These are phyloP conservation scores for Callimorpha dominula DNA, from an alignment of 2,888 invertebrate genomes.

Conservation along the genomic window DNA sequence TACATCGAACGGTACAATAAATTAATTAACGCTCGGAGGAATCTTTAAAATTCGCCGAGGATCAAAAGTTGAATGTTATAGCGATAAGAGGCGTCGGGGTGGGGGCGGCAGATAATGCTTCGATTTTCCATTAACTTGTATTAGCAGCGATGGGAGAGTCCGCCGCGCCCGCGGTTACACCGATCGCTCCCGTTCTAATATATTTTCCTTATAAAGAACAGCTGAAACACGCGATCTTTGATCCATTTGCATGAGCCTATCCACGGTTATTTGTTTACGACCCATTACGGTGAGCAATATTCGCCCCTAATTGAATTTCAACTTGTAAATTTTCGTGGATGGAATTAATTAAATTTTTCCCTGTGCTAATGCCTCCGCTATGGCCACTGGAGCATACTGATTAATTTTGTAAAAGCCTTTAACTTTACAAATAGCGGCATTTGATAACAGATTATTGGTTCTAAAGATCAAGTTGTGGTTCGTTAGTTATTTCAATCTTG, in stretches of 20 bases:
- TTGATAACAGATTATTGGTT: conserved; percentile 61
- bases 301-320: conserved; percentile 80
- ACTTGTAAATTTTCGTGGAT: conserved; percentile 79
- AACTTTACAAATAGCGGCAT: conserved; percentile 67
- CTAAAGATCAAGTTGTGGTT: conserved; percentile 40
- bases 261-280: conserved; percentile 79
- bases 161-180: conserved; percentile 72
- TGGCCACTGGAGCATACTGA: conserved; percentile 64
- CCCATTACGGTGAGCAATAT: conserved; percentile 75
- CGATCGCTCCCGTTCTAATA: conserved; percentile 77
- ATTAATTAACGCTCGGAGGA: conserved; percentile 86
- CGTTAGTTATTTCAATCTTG: conserved; percentile 27
- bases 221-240: conserved; percentile 84
- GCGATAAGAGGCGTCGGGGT: conserved; percentile 53
- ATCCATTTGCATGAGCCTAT: conserved; percentile 81
- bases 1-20: conserved; percentile 84
- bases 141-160: conserved; percentile 82
- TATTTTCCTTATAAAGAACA: conserved; percentile 82
- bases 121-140: conserved; percentile 86
- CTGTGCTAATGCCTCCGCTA: conserved; percentile 60
- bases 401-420: conserved; percentile 74
- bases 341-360: conserved; percentile 79
- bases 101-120: conserved; percentile 80
- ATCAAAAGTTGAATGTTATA: conserved; percentile 81
- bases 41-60: conserved; percentile 85